Percentiles rank a stretch among this genome's conserved stretches.
phyloP scores from a whole-genome alignment of 2,888 invertebrate genomes.

The Apamea crenata region DNA sequence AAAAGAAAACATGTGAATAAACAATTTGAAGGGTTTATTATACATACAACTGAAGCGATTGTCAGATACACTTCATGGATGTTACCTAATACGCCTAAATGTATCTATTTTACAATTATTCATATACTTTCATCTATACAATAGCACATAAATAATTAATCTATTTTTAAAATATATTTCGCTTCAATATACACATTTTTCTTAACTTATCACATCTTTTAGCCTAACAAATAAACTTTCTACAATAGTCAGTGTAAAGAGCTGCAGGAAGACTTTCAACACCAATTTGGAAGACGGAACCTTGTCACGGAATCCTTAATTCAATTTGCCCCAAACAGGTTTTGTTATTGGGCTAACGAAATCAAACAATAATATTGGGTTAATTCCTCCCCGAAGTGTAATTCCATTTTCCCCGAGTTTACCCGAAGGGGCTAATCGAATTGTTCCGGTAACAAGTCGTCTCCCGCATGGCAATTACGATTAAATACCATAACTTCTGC shows the following conservation, averaged over 20 bases:
- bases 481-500: constrained; percentile 82
- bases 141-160: constrained; percentile 82
- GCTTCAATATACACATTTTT: constrained; percentile 83
- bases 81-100: constrained; percentile 73
- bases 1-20: constrained; percentile 32
- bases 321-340: constrained; percentile 58
- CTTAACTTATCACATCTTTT: constrained; percentile 89
- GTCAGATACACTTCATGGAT: constrained; percentile 57
- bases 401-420: constrained; percentile 49
- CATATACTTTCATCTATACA: constrained; percentile 79
- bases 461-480: constrained; percentile 81
- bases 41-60: constrained; percentile 63
- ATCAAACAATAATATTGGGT: constrained; percentile 52
- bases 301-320: constrained; percentile 47
- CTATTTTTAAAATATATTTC: constrained; percentile 83
- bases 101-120: constrained; percentile 78
- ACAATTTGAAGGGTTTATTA: constrained; percentile 9
- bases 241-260: constrained; percentile 90
- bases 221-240: constrained; percentile 88
- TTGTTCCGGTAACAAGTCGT: constrained; percentile 56
- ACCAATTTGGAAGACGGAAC: constrained; percentile 72
- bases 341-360: constrained; percentile 43
- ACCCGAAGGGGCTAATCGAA: constrained; percentile 53
- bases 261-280: constrained; percentile 90
- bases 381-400: constrained; percentile 54